Evolutionary conservation across 2,113 vertebrate species (phyloP).

Genomic region (Lanius ludovicianus): DNA sequence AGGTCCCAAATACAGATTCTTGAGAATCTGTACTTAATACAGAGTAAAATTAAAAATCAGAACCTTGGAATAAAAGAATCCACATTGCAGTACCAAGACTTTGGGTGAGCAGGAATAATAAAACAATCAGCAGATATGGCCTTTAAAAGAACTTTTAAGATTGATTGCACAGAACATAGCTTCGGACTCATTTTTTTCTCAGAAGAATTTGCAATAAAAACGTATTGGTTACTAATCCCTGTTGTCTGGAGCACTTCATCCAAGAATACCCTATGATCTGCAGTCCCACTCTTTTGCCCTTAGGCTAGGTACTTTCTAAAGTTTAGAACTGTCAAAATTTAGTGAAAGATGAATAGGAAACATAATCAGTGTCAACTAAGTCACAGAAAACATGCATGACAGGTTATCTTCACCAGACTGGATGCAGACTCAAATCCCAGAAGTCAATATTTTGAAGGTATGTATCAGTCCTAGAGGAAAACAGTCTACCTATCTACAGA

Average conservation of each 20-base stretch:
- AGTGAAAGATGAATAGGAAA: not conserved
- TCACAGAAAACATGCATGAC: not conserved
- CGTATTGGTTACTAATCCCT: not conserved
- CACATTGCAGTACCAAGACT: not conserved
- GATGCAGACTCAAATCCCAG: not conserved
- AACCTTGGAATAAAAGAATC: not conserved
- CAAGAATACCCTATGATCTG: not conserved
- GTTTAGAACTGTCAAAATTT: constrained; percentile 21
- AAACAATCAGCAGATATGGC: not conserved
- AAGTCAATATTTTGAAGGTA: not conserved
- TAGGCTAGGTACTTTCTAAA: constrained; percentile 13
- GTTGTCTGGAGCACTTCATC: not conserved
- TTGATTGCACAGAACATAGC: not conserved
- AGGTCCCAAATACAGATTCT: not conserved
- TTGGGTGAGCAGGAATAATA: not conserved
- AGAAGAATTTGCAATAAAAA: not conserved
- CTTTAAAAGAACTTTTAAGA: not conserved
- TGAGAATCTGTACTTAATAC: not conserved
- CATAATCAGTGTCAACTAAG: not conserved
- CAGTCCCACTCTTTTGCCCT: constrained; percentile 15
- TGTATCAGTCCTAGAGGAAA: not conserved
- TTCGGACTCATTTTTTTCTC: not conserved
- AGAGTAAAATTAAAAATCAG: not conserved
- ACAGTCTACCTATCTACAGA: not conserved
- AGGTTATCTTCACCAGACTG: not conserved